Evolutionary conservation across 2,888 invertebrate species (phyloP).

Genomic region (Synergus laeviventris): DNA sequence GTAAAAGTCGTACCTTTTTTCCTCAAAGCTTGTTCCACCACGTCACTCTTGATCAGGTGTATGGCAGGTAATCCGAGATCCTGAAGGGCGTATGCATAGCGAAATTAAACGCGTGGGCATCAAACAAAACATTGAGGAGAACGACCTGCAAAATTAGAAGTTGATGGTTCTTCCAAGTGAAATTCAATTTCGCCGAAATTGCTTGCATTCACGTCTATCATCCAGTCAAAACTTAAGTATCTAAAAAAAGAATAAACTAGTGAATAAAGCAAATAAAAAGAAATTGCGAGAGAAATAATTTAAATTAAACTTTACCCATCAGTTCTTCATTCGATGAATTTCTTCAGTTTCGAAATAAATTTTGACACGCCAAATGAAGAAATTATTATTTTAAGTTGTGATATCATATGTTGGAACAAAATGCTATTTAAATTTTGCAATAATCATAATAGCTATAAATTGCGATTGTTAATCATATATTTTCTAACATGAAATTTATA

Average conservation of each 20-base stretch:
- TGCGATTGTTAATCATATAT: background rate
- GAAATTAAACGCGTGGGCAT: slow-evolving; percentile 16
- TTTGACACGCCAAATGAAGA: background rate
- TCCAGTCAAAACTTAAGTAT: slow-evolving; percentile 9
- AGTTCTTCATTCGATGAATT: slow-evolving; percentile 21
- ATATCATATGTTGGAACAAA: background rate
- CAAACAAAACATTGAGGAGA: slow-evolving; percentile 6
- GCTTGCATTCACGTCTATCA: background rate
- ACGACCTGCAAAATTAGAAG: slow-evolving; percentile 12
- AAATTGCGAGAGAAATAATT: slow-evolving; percentile 11
- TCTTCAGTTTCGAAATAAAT: slow-evolving; percentile 8
- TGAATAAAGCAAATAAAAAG: background rate
- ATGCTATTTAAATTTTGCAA: background rate
- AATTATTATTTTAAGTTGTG: background rate
- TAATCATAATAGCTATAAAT: background rate
- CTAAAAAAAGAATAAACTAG: slow-evolving; percentile 13
- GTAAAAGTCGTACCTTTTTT: slow-evolving; percentile 22
- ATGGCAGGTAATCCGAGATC: slow-evolving; percentile 10
- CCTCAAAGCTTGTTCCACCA: slow-evolving; percentile 5
- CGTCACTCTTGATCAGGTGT: slow-evolving; percentile 15
- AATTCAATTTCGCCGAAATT: slow-evolving; percentile 23
- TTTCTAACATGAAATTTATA: slow-evolving; percentile 5
- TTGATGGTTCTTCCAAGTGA: slow-evolving; percentile 4
- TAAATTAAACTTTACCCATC: slow-evolving; percentile 31
- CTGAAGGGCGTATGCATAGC: slow-evolving; percentile 2